Base-by-base conservation (phyloP, 2,888 invertebrate species). In the Incurvaria masculella region DNA sequence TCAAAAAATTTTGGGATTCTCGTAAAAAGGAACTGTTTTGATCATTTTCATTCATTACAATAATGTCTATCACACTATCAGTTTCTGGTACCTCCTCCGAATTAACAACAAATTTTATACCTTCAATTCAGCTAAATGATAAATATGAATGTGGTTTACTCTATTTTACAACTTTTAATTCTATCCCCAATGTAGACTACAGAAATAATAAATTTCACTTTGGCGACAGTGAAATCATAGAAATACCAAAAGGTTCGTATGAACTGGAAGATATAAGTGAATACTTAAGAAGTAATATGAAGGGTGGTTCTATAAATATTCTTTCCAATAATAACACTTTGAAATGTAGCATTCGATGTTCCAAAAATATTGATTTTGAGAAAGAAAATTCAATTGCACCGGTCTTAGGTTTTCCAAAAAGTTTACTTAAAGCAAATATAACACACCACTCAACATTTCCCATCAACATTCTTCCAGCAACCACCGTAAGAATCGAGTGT, bases 141-240 rank as follows among this genome's bases (percentile, higher is more conserved):
- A 44, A 49, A 33, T 56, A 56, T 45, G 55, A 56, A 41, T 53
- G 55, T 44, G 54, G 51, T 19, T 47, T 56, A 5, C 40, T 56
- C 8, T 50, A 49, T 48, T 50, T 57, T 16, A 46, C 44, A 10
- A 53, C 54, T 14, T 54, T 55, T 40, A 55, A 57, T 46, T 55
- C 57, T n/a, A 55, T 56, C 16, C 56, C 56, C 2, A 66, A 65
- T 53, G 55, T 66, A 2, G 61, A 65, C 52, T 52, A 53, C 27
- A 52, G 50, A 40, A 60, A 64, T 49, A 64, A 63, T 52, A 59
- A 57, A 49, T 60, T 66, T 54, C 56, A 58, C 51, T 51, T 50
- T 48, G 54, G 49, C 23, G 16, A 48, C 26, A 42, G 58, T 23
- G 46, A 60, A 50, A 49, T 54, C 19, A 44, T 62, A 14, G 55